phyloP scores from a whole-genome alignment of 2,797 vertebrate species.

The Graptemys geographica region DNA sequence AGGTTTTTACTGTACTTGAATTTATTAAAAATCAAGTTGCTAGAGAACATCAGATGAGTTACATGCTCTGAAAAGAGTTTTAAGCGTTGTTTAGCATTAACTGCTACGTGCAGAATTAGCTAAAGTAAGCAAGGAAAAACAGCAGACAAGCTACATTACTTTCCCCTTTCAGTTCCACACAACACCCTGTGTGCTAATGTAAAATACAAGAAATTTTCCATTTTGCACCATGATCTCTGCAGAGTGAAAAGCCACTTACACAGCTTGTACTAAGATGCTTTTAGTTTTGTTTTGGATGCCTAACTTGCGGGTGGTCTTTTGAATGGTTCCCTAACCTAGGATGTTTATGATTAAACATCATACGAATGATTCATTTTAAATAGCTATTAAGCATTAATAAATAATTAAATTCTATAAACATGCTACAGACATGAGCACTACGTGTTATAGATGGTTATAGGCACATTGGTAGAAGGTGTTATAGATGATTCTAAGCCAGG shows the following conservation, averaged over 20 bases:
- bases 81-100: not conserved
- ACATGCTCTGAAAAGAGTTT: not conserved
- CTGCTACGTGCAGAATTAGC: not conserved
- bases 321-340: constrained; percentile 1
- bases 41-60: not conserved
- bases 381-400: constrained; percentile 60
- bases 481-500: constrained; percentile 32
- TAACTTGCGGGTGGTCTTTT: not conserved
- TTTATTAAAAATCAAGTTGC: not conserved
- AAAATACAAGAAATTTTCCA: not conserved
- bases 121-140: not conserved
- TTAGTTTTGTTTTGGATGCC: not conserved
- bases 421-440: constrained; percentile 32
- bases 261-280: constrained; percentile 1
- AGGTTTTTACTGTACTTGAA: not conserved
- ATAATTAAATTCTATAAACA: constrained; percentile 63
- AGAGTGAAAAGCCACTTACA: not conserved
- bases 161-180: not conserved
- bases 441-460: not conserved
- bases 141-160: not conserved
- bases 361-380: constrained; percentile 69
- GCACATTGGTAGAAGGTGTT: not conserved
- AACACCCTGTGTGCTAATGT: not conserved
- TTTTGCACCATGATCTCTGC: not conserved
- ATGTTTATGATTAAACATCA: constrained; percentile 52